phyloP scores from a whole-genome alignment of 2,797 vertebrate species.

The Amblyraja radiata region DNA sequence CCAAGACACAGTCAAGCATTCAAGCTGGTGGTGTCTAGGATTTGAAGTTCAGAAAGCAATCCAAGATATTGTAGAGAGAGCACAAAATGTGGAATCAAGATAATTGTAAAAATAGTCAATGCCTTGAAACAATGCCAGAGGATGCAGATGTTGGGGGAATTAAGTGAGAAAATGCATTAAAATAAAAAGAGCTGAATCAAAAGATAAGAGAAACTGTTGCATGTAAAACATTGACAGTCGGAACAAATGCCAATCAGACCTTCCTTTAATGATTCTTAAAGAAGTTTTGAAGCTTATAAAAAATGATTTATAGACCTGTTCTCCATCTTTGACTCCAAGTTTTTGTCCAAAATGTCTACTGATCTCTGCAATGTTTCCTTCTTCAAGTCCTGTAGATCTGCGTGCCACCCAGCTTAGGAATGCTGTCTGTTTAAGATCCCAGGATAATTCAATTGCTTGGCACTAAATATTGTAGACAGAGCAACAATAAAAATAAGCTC shows the following conservation, averaged over 20 bases:
- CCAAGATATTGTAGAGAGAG: neutral
- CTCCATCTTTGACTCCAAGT: conserved; percentile 75
- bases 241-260: neutral
- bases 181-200: neutral
- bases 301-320: conserved; percentile 64
- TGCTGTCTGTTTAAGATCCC: conserved; percentile 56
- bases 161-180: neutral
- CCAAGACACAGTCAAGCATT: neutral
- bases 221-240: neutral
- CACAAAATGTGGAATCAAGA: neutral
- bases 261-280: neutral
- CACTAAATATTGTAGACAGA: conserved; percentile 54
- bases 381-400: conserved; percentile 53
- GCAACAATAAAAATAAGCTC: neutral
- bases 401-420: conserved; percentile 85
- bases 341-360: conserved; percentile 80
- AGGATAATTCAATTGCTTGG: conserved; percentile 79
- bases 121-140: neutral
- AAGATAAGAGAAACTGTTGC: neutral
- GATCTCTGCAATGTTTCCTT: conserved; percentile 69
- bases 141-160: neutral
- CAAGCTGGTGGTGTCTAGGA: neutral
- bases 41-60: neutral
- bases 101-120: neutral
- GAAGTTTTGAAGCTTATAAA: neutral